phyloP scores from a whole-genome alignment of 1,140 invertebrate genomes.

The Halesus radiatus region DNA sequence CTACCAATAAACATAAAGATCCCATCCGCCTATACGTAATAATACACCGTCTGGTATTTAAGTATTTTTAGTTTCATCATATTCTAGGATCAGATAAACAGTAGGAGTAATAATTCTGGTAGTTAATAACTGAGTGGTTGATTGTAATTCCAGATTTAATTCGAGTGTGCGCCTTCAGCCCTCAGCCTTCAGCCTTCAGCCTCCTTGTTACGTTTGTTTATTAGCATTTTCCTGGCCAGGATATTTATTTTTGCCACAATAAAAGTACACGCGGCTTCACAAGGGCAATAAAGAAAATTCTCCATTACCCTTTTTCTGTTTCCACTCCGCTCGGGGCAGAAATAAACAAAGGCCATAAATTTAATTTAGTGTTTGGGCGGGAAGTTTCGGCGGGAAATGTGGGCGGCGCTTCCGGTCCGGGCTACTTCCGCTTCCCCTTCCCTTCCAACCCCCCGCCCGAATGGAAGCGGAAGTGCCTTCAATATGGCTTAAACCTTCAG shows the following conservation, averaged over 20 bases:
- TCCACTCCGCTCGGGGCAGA: constrained; percentile 2
- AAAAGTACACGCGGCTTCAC: constrained; percentile 10
- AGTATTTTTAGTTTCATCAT: no score
- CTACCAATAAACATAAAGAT: no score
- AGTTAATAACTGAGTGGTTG: no score
- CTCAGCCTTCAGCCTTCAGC: neutral
- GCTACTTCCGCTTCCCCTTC: constrained; percentile 34
- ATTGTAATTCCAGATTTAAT: neutral
- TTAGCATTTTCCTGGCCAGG: constrained; percentile 17
- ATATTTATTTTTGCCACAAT: constrained; percentile 33
- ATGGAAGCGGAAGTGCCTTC: constrained; percentile 35
- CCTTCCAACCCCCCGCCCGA: neutral
- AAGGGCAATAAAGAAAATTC: constrained; percentile 27
- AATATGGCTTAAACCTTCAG: constrained; percentile 10
- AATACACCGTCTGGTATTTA: no score
- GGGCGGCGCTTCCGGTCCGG: constrained; percentile 32
- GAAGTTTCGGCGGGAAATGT: constrained; percentile 34
- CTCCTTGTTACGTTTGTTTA: constrained; percentile 29
- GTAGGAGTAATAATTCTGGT: no score
- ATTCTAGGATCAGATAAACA: no score
- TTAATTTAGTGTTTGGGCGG: constrained; percentile 35
- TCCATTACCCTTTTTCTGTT: constrained; percentile 27
- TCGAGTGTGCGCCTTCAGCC: neutral
- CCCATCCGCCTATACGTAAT: no score
- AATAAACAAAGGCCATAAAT: constrained; percentile 35